These are phyloP conservation scores for Habroteleia sp. DNA, from an alignment of 2,888 invertebrate genomes.

Conservation along the genomic window DNA sequence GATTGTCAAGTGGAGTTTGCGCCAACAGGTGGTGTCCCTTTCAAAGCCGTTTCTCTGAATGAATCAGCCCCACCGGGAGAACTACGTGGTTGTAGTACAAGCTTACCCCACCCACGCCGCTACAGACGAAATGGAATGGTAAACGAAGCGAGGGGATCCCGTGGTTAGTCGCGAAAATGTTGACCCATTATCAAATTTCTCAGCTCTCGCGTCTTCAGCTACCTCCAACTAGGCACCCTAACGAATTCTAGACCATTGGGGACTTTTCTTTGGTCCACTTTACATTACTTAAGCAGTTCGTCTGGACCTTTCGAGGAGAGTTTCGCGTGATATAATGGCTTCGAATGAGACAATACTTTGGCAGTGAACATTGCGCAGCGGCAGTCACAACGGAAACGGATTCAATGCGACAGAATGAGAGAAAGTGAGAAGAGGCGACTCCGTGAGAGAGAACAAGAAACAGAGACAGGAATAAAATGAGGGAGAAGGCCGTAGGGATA, in stretches of 20 bases:
- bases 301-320: neutral
- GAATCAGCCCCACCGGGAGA: conserved; percentile 78
- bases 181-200: conserved; percentile 66
- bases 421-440: conserved; percentile 71
- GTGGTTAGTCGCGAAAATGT: conserved; percentile 71
- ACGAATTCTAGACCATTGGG: too few species aligned
- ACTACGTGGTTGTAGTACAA: conserved; percentile 75
- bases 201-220: neutral
- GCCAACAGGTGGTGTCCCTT: conserved; percentile 82
- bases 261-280: too few species aligned
- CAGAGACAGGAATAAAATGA: conserved; percentile 68
- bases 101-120: conserved; percentile 79
- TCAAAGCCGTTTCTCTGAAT: conserved; percentile 81
- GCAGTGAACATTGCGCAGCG: conserved; percentile 71
- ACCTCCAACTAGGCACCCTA: too few species aligned
- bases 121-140: conserved; percentile 81
- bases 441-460: conserved; percentile 58
- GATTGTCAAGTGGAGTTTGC: conserved; percentile 75
- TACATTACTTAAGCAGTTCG: too few species aligned
- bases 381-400: conserved; percentile 79
- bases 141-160: conserved; percentile 79
- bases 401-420: conserved; percentile 74
- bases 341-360: conserved; percentile 72
- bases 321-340: neutral
- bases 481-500: conserved; percentile 73